Conservation (phyloP, 2,113 vertebrate genomes). For the Rattus norvegicus region GRCr8 NC_086039.1:100583001-100583500, state of each 20-base stretch:
- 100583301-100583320: not conserved
- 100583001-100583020: not conserved
- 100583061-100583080: not conserved
- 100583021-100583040: not conserved
- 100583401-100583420: not conserved
- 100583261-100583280: not conserved
- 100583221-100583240: constrained; percentile 28
- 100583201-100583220: not conserved
- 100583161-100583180: not conserved
- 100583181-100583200: not conserved
- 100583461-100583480: not conserved
- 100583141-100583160: not conserved
- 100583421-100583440: not conserved
- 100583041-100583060: not conserved
- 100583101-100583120: not conserved
- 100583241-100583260: not conserved
- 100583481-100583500: not conserved
- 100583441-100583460: not conserved
- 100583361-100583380: not conserved
- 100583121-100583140: not conserved
- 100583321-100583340: constrained; percentile 18
- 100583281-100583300: not conserved
- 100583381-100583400: not conserved
- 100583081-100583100: not conserved
- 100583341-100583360: not conserved